phyloP scores from a whole-genome alignment of 2,113 vertebrate species.

The Megaceryle maxima region DNA sequence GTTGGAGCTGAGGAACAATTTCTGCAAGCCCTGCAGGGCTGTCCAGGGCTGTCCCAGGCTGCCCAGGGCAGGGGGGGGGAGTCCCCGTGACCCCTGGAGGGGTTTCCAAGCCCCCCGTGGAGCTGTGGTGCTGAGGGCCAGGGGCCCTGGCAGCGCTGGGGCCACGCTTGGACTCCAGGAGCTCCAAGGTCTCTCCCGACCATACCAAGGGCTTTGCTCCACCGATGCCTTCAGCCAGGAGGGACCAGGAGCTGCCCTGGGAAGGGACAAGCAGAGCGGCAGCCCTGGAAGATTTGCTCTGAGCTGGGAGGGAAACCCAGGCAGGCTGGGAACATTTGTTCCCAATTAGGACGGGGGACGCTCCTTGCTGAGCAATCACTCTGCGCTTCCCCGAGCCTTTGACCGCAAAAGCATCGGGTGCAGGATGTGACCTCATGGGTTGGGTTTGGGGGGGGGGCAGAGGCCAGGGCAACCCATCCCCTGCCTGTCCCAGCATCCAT shows the following conservation, averaged over 20 bases:
- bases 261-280: neutral
- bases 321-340: neutral
- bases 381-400: neutral
- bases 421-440: neutral
- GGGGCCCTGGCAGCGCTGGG: too few relatives aligned
- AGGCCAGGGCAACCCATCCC: neutral
- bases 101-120: too few relatives aligned
- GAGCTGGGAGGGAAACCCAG: neutral
- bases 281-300: neutral
- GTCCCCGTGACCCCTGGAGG: too few relatives aligned
- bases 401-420: neutral
- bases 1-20: too few relatives aligned
- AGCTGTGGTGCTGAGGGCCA: too few relatives aligned
- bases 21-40: too few relatives aligned
- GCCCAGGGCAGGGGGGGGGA: too few relatives aligned
- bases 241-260: neutral
- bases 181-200: too few relatives aligned
- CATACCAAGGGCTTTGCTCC: neutral
- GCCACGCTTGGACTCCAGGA: too few relatives aligned
- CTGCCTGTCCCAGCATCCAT: fast-evolving
- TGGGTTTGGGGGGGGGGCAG: neutral
- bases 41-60: too few relatives aligned
- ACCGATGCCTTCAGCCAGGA: fast-evolving
- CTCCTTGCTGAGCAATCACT: neutral
- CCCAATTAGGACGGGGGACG: neutral